Conservation (phyloP, 2,888 invertebrate species). For the Phanerotoma sp. region DNA sequence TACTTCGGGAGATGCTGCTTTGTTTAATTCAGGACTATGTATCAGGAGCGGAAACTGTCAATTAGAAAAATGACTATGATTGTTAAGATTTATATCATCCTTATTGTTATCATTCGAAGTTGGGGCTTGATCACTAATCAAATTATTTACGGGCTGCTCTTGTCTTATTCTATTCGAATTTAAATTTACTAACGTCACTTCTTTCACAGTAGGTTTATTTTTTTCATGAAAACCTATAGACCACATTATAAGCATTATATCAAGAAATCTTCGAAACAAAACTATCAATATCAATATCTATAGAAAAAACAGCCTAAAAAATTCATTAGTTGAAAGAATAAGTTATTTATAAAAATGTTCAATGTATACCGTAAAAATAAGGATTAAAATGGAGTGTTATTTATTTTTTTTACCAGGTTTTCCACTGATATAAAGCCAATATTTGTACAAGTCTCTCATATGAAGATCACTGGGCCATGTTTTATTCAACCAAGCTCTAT, state of each 20-base stretch:
- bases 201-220: slow-evolving; percentile 9
- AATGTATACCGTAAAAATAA: slow-evolving; percentile 6
- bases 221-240: slow-evolving; percentile 4
- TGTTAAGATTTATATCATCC: slow-evolving; percentile 3
- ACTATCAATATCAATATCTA: slow-evolving; percentile 9
- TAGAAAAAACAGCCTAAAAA: slow-evolving; percentile 6
- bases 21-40: slow-evolving; percentile 1
- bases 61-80: slow-evolving; percentile 8
- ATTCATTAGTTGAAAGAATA: not conserved
- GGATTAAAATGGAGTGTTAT: slow-evolving; percentile 1
- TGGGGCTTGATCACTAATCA: slow-evolving; percentile 2
- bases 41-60: not conserved
- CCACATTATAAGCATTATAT: slow-evolving; percentile 7
- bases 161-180: slow-evolving; percentile 2
- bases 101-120: slow-evolving; percentile 9
- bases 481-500: slow-evolving; percentile 1
- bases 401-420: slow-evolving; percentile 1
- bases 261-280: slow-evolving; percentile 7
- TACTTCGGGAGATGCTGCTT: slow-evolving; percentile 5
- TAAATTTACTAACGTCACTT: slow-evolving; percentile 7
- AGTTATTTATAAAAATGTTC: slow-evolving; percentile 1
- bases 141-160: slow-evolving; percentile 3
- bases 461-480: not conserved
- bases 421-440: slow-evolving; percentile 11
- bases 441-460: slow-evolving; percentile 2